Conservation (phyloP, 2,888 invertebrate genomes). For the Ennomos erosarius region DNA sequence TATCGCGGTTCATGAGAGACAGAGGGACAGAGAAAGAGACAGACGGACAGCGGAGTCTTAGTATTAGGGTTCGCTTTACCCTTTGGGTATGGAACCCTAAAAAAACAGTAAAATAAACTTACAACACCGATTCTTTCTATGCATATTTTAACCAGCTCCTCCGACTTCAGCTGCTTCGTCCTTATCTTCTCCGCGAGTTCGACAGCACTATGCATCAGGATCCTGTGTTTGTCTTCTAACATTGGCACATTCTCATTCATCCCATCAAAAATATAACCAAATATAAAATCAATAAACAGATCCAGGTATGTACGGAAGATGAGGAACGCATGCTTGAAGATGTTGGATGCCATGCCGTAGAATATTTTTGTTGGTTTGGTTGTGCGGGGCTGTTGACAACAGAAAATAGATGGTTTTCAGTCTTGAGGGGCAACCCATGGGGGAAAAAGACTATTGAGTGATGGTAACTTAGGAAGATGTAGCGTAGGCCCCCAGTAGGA, state of each 20-base stretch:
- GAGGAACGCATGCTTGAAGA: slow-evolving; percentile 63
- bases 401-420: background rate
- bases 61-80: too few species aligned
- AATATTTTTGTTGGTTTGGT: slow-evolving; percentile 68
- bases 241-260: slow-evolving; percentile 61
- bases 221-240: slow-evolving; percentile 62
- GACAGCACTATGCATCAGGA: slow-evolving; percentile 86
- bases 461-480: too few species aligned
- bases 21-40: too few species aligned
- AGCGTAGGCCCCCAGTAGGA: too few species aligned
- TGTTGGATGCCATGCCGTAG: slow-evolving; percentile 63
- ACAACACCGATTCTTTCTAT: slow-evolving; percentile 91
- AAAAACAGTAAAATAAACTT: slow-evolving; percentile 25
- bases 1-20: too few species aligned
- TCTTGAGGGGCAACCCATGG: too few species aligned
- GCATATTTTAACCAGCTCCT: slow-evolving; percentile 89
- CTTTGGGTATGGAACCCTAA: too few species aligned
- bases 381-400: slow-evolving; percentile 52
- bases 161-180: slow-evolving; percentile 86
- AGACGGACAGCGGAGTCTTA: too few species aligned
- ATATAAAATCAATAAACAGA: slow-evolving; percentile 64
- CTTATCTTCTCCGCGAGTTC: slow-evolving; percentile 88
- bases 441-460: too few species aligned
- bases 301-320: slow-evolving; percentile 67
- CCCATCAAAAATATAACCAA: slow-evolving; percentile 67